These are phyloP conservation scores for Dorcus parallelipipedus DNA, from an alignment of 2,888 invertebrate genomes.

Conservation along the genomic window DNA sequence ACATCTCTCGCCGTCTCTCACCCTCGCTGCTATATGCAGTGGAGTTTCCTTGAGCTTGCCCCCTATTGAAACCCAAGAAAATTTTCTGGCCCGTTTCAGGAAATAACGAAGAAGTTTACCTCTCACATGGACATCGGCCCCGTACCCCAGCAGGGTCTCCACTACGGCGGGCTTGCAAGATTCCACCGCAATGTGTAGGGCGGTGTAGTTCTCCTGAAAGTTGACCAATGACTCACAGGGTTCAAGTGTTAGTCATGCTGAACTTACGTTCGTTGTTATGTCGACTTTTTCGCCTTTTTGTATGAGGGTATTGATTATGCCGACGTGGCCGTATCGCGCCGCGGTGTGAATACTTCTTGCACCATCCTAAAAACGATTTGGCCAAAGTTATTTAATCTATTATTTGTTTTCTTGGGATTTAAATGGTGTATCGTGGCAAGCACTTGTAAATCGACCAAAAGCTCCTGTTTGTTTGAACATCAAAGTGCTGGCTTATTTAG, in stretches of 20 bases:
- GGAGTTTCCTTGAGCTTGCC: conserved; percentile 91
- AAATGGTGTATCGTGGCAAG: no score
- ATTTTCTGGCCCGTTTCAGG: neutral
- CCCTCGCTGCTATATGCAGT: conserved; percentile 93
- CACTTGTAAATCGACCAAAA: no score
- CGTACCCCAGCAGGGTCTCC: conserved; percentile 92
- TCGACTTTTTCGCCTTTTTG: conserved; percentile 97
- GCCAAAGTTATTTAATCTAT: no score
- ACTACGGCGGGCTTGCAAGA: conserved; percentile 92
- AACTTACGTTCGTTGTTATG: conserved; percentile 85
- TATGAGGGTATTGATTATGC: conserved; percentile 92
- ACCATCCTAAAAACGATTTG: conserved; percentile 64
- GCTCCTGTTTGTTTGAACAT: no score
- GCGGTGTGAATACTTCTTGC: conserved; percentile 98
- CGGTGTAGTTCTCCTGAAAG: conserved; percentile 90
- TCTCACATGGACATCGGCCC: conserved; percentile 94
- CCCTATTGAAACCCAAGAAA: conserved; percentile 49
- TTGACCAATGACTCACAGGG: neutral
- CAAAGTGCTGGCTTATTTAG: no score
- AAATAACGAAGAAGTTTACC: conserved; percentile 44
- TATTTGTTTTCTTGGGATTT: no score
- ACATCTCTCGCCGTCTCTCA: conserved; percentile 87
- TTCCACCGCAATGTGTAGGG: conserved; percentile 95
- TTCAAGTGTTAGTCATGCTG: neutral
- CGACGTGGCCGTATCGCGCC: conserved; percentile 93